Conservation (phyloP, 2,797 vertebrate species). For the Limosa lapponica region DNA sequence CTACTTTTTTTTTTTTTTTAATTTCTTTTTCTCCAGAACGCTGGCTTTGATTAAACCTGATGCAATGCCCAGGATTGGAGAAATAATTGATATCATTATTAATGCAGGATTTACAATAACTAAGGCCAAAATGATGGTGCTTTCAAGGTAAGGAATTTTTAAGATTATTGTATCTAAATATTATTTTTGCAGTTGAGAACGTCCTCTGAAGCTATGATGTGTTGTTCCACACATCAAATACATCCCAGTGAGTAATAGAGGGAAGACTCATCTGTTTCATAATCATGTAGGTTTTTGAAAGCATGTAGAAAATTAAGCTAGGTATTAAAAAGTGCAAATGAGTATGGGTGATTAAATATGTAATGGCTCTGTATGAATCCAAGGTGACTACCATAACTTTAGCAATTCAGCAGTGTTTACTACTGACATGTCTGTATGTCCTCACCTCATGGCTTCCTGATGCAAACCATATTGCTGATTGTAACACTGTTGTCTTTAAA, state of each 20-base stretch:
- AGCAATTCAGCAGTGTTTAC: neutral
- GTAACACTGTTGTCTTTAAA: neutral
- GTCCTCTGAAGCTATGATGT: neutral
- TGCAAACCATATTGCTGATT: neutral
- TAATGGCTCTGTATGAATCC: neutral
- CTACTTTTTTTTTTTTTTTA: neutral
- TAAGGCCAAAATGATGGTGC: slow-evolving; percentile 92
- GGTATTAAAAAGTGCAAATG: neutral
- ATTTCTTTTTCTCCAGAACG: slow-evolving; percentile 78
- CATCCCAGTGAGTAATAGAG: slow-evolving; percentile 9
- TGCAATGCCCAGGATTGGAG: slow-evolving; percentile 84
- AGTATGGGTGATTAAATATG: neutral
- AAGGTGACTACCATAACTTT: neutral
- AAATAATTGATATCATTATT: slow-evolving; percentile 88
- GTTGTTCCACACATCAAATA: neutral
- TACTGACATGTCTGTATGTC: neutral
- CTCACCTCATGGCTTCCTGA: neutral
- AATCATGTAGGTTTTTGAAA: slow-evolving; percentile 11
- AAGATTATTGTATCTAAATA: neutral
- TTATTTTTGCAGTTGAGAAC: neutral
- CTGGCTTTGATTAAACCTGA: slow-evolving; percentile 94
- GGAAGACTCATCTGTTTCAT: slow-evolving; percentile 11
- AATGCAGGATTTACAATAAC: slow-evolving; percentile 90
- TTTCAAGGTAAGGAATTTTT: slow-evolving; percentile 85
- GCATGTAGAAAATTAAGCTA: neutral